Conservation (phyloP, 2,888 invertebrate species). For the Cybosia mesomella region DNA sequence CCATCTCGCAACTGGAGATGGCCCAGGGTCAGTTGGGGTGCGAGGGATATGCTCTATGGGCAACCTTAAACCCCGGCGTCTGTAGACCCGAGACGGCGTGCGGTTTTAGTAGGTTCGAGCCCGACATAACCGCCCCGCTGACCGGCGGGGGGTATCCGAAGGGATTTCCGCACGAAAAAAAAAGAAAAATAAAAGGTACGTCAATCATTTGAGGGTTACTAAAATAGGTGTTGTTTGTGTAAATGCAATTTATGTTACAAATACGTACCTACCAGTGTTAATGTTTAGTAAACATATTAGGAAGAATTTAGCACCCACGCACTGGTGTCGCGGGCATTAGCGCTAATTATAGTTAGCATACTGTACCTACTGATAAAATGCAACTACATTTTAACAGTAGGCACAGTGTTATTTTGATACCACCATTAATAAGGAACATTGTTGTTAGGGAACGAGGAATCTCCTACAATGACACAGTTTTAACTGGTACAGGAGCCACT, state of each 20-base stretch:
- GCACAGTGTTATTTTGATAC: not conserved
- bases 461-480: constrained; percentile 29
- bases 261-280: not conserved
- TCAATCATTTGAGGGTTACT: not conserved
- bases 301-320: not conserved
- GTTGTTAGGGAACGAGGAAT: constrained; percentile 32
- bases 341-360: not conserved
- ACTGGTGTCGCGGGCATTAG: not conserved
- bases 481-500: constrained; percentile 22
- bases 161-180: no score
- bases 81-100: no score
- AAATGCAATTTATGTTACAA: no score
- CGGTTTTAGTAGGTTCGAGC: no score
- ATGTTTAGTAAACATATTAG: not conserved
- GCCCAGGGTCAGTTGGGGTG: no score
- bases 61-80: no score
- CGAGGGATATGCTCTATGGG: no score
- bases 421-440: constrained; percentile 23
- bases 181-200: not conserved
- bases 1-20: no score
- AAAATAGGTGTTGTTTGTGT: no score
- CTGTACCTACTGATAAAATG: no score
- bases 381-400: constrained; percentile 5
- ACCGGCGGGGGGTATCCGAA: no score
- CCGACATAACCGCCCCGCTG: no score